Evolutionary conservation across 2,797 vertebrate species (phyloP), one percentile per base, ranked within the genome.

Genomic region (Chiloscyllium punctatum): DNA sequence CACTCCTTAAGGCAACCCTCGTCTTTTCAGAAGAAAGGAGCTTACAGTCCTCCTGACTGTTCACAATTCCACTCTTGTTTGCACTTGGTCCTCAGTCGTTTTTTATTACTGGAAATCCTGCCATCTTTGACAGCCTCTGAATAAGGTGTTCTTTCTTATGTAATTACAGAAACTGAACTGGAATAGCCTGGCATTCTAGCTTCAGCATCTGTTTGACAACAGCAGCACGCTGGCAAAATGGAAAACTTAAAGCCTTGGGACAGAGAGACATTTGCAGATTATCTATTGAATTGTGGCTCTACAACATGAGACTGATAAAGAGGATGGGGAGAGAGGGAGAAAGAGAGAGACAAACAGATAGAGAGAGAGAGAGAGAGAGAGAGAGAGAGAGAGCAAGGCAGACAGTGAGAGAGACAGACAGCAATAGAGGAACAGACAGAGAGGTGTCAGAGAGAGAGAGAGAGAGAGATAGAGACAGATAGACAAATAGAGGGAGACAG

Each of bases 1-100:
- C 94, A 95, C 51, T 77, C 42, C 42, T 53, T 95, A 95, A 95
- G 30, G 48, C 71, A 95, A 77, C 37, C 71, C 6, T 71, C 68
- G 94, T 69, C 42, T 30, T n/a, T 74, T 25, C 48, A 30, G 69
- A 95, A 53, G 37, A 72, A 77, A 95, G 25, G 68, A n/a, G 42
- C 48, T 57, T n/a, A 51, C 16, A 95, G 48, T 77, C 30, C 62
- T 25, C 18, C 71, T 53, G 57, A 77, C 69, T 1, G 48, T 95
- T 95, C 77, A n/a, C 48, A 95, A 77, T 95, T 53, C 57, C 42
- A 33, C 71, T 21, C 69, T 13, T 68, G 42, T 68, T 94, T 94
- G 66, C 23, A 42, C 30, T n/a, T 2, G 82, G 3, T 48, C 72
- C 42, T 53, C 71, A 74, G 33, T 21, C n/a, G 0, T 57, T 18